Conservation (phyloP, 2,113 vertebrate genomes). For the Cavia aperea region DNA sequence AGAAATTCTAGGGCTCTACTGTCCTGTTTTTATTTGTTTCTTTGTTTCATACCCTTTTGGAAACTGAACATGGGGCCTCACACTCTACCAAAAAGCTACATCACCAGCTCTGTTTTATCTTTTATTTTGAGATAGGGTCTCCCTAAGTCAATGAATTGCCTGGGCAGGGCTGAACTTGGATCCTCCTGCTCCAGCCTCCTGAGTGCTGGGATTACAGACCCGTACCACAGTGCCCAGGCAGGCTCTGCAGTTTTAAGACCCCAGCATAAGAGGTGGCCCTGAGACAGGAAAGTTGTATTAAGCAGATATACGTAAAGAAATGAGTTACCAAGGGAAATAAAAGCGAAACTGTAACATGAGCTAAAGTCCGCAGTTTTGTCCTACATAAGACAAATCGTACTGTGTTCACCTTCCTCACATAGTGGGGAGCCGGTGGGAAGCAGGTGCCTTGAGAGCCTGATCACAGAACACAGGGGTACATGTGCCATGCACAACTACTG, state of each 20-base stretch:
- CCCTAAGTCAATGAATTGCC: background rate
- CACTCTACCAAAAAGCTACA: background rate
- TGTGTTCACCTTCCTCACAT: background rate
- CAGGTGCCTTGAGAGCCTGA: background rate
- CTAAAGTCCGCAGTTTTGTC: background rate
- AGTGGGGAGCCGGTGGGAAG: background rate
- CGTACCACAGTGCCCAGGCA: background rate
- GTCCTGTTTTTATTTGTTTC: background rate
- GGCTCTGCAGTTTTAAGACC: background rate
- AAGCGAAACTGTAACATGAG: constrained; percentile 12
- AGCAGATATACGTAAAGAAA: constrained; percentile 22
- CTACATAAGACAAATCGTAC: background rate
- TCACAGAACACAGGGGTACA: background rate
- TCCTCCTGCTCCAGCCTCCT: background rate
- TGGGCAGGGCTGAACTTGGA: background rate
- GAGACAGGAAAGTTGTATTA: background rate
- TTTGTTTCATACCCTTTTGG: background rate
- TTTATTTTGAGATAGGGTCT: background rate
- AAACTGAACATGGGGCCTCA: background rate
- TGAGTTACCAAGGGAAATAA: background rate
- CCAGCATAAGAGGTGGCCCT: too few relatives aligned
- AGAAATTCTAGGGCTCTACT: background rate
- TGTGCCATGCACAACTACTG: background rate
- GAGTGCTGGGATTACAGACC: background rate
- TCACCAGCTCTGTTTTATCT: background rate